Evolutionary conservation across 2,113 vertebrate species (phyloP).

Genomic region (Phylloscopus whistleri): DNA sequence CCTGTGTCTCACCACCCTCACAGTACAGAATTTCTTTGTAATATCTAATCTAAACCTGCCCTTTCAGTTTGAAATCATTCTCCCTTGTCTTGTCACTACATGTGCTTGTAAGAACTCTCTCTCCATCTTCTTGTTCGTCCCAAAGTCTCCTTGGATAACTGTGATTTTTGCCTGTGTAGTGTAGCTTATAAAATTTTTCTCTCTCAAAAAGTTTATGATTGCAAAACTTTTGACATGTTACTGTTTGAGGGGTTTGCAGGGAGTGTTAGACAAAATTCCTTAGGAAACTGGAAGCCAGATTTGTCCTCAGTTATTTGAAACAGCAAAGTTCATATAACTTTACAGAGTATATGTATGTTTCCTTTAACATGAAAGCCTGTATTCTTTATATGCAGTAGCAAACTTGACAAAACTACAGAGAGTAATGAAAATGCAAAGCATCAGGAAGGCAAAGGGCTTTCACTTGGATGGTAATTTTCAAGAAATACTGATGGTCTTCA

Average conservation of each 20-base stretch:
- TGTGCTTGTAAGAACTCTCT: neutral
- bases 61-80: neutral
- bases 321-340: neutral
- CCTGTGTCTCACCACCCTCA: neutral
- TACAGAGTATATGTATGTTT: neutral
- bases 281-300: neutral
- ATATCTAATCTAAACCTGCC: neutral
- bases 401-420: neutral
- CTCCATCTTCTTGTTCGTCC: neutral
- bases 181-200: neutral
- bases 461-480: neutral
- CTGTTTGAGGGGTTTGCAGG: neutral
- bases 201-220: neutral
- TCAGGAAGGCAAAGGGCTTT: neutral
- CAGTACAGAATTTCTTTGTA: neutral
- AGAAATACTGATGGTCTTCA: neutral
- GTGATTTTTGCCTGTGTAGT: neutral
- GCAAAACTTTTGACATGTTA: neutral
- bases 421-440: neutral
- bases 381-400: neutral
- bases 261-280: neutral
- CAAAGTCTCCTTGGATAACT: neutral
- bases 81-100: neutral
- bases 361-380: neutral
- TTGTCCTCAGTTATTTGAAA: neutral